Evolutionary conservation across 1,140 invertebrate genomes (phyloP).

Genomic region (Stenopsyche tienmushanensis): DNA sequence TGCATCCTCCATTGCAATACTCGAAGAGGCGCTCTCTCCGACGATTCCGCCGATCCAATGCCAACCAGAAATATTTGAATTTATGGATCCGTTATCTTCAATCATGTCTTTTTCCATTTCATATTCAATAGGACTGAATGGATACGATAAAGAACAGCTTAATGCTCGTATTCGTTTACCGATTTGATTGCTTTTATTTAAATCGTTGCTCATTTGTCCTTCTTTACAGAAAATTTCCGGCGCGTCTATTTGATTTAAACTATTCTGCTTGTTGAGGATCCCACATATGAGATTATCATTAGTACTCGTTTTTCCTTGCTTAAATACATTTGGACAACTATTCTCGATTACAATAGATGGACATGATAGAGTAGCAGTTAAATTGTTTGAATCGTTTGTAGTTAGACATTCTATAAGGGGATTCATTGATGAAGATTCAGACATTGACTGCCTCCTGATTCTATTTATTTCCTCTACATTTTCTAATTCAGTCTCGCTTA

Average conservation of each 20-base stretch:
- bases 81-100: conserved; percentile 54
- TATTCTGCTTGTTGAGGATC: background rate
- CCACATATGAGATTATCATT: background rate
- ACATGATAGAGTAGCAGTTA: conserved; percentile 26
- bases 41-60: conserved; percentile 77
- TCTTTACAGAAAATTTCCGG: too few species aligned
- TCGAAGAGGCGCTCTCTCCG: conserved; percentile 59
- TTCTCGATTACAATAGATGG: conserved; percentile 32
- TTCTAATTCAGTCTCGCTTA: conserved; percentile 61
- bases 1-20: conserved; percentile 63
- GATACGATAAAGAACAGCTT: background rate
- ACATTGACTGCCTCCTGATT: conserved; percentile 51
- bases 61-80: conserved; percentile 73
- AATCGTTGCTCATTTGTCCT: too few species aligned
- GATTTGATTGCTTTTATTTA: background rate
- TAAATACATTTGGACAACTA: background rate
- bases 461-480: conserved; percentile 58
- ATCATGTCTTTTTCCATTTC: conserved; percentile 46
- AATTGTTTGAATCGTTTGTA: background rate
- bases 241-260: background rate
- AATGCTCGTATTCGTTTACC: background rate
- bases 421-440: conserved; percentile 46
- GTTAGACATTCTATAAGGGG: conserved; percentile 44
- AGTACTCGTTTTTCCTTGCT: background rate
- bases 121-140: conserved; percentile 41